phyloP scores from a whole-genome alignment of 2,888 invertebrate species.

The Operophtera brumata region DNA sequence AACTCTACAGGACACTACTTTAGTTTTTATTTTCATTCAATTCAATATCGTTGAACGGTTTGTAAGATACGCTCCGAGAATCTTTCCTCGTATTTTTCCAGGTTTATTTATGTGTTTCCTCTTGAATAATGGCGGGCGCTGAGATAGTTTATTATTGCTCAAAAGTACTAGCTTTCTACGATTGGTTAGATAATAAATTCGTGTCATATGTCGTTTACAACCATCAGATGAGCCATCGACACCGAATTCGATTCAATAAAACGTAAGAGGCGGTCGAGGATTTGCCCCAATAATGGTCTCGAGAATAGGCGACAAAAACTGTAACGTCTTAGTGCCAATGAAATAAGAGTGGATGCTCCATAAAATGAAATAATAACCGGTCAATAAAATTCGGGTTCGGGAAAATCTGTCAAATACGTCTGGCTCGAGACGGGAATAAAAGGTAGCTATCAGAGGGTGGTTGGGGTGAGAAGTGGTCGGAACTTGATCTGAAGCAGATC shows the following conservation, averaged over 20 bases:
- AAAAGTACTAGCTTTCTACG: conserved; percentile 25
- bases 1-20: conserved; percentile 63
- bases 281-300: conserved; percentile 64
- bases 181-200: conserved; percentile 41
- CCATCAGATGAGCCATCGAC: conserved; percentile 55
- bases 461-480: conserved; percentile 65
- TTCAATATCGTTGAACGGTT: conserved; percentile 63
- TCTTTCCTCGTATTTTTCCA: conserved; percentile 37
- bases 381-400: conserved; percentile 73
- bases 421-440: conserved; percentile 44
- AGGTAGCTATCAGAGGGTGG: conserved; percentile 52
- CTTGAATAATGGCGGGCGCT: conserved; percentile 33
- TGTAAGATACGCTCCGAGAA: conserved; percentile 48
- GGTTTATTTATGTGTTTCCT: conserved; percentile 36
- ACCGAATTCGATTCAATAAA: conserved; percentile 67
- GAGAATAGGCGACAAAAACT: conserved; percentile 62
- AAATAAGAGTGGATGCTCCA: conserved; percentile 76
- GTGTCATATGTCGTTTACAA: conserved; percentile 55
- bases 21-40: conserved; percentile 71
- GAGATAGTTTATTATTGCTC: conserved; percentile 37
- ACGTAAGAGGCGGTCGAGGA: conserved; percentile 62
- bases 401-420: conserved; percentile 74
- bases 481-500: conserved; percentile 70
- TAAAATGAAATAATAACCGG: conserved; percentile 80
- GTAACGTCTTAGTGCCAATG: conserved; percentile 70